A percentile compares a stretch with the other conserved stretches of the same genome.
phyloP scores from a whole-genome alignment of 2,113 vertebrate genomes.

The Noctilio leporinus region DNA sequence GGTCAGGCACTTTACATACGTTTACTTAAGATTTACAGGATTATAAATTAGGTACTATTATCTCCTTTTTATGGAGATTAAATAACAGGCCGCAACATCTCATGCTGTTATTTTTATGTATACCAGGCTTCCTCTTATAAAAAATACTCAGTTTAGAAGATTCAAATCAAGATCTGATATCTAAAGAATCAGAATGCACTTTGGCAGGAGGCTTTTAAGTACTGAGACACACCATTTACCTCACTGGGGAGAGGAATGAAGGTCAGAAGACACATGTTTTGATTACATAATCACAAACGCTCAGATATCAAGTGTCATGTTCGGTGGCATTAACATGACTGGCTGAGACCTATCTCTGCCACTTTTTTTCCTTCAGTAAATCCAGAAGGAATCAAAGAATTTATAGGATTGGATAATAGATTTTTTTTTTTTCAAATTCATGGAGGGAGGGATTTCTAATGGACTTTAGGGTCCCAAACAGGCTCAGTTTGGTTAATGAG shows the following conservation, averaged over 20 bases:
- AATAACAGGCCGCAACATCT: not conserved
- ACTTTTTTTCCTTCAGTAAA: not conserved
- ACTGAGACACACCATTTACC: not conserved
- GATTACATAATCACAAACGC: not conserved
- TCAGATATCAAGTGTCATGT: not conserved
- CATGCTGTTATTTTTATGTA: not conserved
- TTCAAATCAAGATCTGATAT: not conserved
- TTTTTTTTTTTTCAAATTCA: not conserved
- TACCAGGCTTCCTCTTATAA: not conserved
- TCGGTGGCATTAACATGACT: not conserved
- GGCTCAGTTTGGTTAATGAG: not conserved
- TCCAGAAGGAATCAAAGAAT: not conserved
- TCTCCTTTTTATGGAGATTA: not conserved
- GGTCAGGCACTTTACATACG: not conserved
- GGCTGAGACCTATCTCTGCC: not conserved
- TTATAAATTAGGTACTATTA: not conserved
- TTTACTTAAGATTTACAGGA: not conserved
- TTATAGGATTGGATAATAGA: not conserved
- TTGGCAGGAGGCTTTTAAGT: not conserved
- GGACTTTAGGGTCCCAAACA: not conserved
- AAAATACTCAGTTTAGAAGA: not conserved
- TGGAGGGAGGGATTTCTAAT: not conserved
- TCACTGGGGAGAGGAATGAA: not conserved
- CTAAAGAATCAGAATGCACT: not conserved
- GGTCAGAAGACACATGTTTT: not conserved